Conservation (phyloP, 2,113 vertebrate species). For the Anser cygnoides region DNA sequence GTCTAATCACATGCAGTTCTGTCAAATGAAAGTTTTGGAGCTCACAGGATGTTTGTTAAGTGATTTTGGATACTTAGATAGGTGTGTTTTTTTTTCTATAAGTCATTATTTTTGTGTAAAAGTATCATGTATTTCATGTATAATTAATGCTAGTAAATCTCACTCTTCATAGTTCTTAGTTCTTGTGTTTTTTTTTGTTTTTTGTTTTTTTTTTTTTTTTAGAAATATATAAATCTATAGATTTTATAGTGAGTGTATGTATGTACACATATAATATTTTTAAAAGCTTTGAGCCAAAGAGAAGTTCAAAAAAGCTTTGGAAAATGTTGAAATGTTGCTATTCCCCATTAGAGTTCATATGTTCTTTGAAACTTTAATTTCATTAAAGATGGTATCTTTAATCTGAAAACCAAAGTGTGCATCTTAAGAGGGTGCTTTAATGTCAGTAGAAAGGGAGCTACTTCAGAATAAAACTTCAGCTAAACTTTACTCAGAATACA, state of each 20-base stretch:
- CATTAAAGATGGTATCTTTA: background rate
- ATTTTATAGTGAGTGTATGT: background rate
- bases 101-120: background rate
- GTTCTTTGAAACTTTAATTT: background rate
- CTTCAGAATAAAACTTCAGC: slow-evolving; percentile 12
- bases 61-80: background rate
- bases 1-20: background rate
- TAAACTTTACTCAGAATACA: slow-evolving; percentile 36
- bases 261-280: background rate
- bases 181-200: no score
- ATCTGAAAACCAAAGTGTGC: background rate
- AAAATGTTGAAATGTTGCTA: background rate
- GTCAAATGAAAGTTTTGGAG: background rate
- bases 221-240: background rate
- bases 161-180: background rate
- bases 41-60: background rate
- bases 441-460: background rate
- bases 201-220: background rate
- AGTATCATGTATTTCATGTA: fast-evolving
- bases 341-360: background rate
- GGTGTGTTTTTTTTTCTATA: background rate
- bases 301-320: background rate
- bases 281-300: background rate
- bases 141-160: background rate
- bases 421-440: slow-evolving; percentile 4